Evolutionary conservation across 2,888 invertebrate genomes (phyloP).

Genomic region (Hirtodrosophila histrioides): DNA sequence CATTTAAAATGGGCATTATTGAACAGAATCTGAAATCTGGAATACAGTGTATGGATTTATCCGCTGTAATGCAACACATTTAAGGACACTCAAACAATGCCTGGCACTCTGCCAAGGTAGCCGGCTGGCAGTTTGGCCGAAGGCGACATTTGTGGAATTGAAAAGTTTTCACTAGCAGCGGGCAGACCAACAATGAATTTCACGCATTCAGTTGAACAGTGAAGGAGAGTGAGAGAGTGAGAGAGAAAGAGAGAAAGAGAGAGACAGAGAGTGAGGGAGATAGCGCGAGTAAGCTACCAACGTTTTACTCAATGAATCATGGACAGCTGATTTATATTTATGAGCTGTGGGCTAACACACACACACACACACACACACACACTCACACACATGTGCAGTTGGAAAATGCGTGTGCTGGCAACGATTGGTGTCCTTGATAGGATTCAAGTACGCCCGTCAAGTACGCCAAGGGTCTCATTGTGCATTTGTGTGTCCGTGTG

Average conservation of each 20-base stretch:
- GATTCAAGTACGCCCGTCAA: slow-evolving; percentile 74
- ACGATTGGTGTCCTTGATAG: slow-evolving; percentile 76
- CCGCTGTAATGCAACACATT: slow-evolving; percentile 38
- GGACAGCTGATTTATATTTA: slow-evolving; percentile 79
- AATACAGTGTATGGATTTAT: slow-evolving; percentile 12
- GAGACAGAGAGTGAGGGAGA: slow-evolving; percentile 10
- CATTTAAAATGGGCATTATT: slow-evolving; percentile 15
- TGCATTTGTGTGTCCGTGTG: slow-evolving; percentile 66
- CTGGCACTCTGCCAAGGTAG: slow-evolving; percentile 66
- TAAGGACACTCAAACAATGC: slow-evolving; percentile 32
- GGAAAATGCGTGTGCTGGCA: slow-evolving; percentile 50
- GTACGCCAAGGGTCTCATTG: slow-evolving; percentile 78
- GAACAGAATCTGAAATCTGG: slow-evolving; percentile 9
- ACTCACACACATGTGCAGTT: slow-evolving; percentile 12
- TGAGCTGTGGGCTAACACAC: slow-evolving; percentile 41
- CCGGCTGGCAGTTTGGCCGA: slow-evolving; percentile 14
- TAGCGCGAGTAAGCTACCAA: slow-evolving; percentile 10
- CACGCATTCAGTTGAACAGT: slow-evolving; percentile 37
- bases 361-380: slow-evolving; percentile 15
- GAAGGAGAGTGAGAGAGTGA: background rate
- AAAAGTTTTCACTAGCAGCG: slow-evolving; percentile 57
- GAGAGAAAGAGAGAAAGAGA: background rate
- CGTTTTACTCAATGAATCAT: slow-evolving; percentile 79
- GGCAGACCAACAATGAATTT: slow-evolving; percentile 60
- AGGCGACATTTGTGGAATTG: slow-evolving; percentile 67